A percentile compares a stretch with the other conserved stretches of the same genome.
Evolutionary conservation across 2,888 invertebrate genomes (phyloP).

Genomic region (Tachina lurida): DNA sequence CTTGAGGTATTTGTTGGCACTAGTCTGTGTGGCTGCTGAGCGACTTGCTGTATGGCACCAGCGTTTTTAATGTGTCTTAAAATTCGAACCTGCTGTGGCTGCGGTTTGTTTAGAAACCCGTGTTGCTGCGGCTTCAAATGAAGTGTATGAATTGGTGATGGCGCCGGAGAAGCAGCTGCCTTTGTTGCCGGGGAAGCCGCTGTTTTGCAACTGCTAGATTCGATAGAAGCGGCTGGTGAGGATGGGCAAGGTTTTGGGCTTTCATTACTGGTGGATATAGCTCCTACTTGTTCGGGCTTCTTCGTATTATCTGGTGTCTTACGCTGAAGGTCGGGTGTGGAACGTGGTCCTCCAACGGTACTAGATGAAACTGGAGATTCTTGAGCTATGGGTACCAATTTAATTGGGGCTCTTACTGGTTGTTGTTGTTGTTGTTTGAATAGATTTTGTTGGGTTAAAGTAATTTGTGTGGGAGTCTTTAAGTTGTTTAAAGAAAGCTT

Average conservation of each 20-base stretch:
- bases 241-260: constrained; percentile 87
- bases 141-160: constrained; percentile 73
- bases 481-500: constrained; percentile 38
- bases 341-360: constrained; percentile 74
- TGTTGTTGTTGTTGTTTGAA: constrained; percentile 70
- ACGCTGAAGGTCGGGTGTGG: constrained; percentile 74
- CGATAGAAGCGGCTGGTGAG: constrained; percentile 84
- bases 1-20: constrained; percentile 87
- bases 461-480: constrained; percentile 23
- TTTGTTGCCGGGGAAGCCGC: constrained; percentile 68
- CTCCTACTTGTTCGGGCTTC: constrained; percentile 91
- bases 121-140: constrained; percentile 81
- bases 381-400: constrained; percentile 83
- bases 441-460: constrained; percentile 24
- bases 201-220: constrained; percentile 73
- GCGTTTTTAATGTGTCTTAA: constrained; percentile 80
- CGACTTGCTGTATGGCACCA: constrained; percentile 76
- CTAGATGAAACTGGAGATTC: constrained; percentile 80
- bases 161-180: constrained; percentile 70
- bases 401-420: constrained; percentile 75
- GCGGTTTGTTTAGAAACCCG: constrained; percentile 74
- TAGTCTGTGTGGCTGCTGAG: constrained; percentile 72
- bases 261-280: constrained; percentile 92
- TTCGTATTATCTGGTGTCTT: constrained; percentile 82
- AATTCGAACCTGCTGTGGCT: constrained; percentile 72